Percentiles rank a stretch among this genome's conserved stretches.
phyloP scores from a whole-genome alignment of 1,140 invertebrate species.

The Megathymus violae region DNA sequence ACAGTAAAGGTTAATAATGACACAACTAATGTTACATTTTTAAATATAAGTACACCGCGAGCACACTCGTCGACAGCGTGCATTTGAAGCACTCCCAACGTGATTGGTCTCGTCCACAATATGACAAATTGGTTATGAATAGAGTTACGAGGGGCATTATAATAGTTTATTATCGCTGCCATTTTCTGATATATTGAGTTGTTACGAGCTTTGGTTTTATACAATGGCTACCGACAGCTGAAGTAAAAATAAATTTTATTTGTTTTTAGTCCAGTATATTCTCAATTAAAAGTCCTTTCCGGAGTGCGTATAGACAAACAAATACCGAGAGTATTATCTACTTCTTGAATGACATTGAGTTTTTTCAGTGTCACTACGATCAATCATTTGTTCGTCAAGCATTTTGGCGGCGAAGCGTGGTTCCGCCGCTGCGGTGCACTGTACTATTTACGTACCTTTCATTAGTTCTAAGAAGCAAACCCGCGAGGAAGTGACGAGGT shows the following conservation, averaged over 20 bases:
- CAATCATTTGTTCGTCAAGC: conserved; percentile 65
- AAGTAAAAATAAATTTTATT: too few species aligned
- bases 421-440: conserved; percentile 53
- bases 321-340: too few species aligned
- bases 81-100: background rate
- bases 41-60: too few species aligned
- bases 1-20: too few species aligned
- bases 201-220: conserved; percentile 50
- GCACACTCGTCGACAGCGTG: too few species aligned
- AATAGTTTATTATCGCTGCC: conserved; percentile 48
- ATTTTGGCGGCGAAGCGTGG: conserved; percentile 62
- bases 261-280: too few species aligned
- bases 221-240: conserved; percentile 28
- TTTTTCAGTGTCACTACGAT: conserved; percentile 66
- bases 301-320: too few species aligned
- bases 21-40: too few species aligned
- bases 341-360: too few species aligned
- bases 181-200: conserved; percentile 52
- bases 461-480: conserved; percentile 78
- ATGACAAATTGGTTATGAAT: conserved; percentile 68
- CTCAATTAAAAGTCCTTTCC: too few species aligned
- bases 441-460: conserved; percentile 77
- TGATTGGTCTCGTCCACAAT: conserved; percentile 28
- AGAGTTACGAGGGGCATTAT: conserved; percentile 51
- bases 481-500: conserved; percentile 63